Evolutionary conservation across 1,140 invertebrate genomes (phyloP), one percentile per base, ranked within the genome.

Genomic region (Drosophila lowei): DNA sequence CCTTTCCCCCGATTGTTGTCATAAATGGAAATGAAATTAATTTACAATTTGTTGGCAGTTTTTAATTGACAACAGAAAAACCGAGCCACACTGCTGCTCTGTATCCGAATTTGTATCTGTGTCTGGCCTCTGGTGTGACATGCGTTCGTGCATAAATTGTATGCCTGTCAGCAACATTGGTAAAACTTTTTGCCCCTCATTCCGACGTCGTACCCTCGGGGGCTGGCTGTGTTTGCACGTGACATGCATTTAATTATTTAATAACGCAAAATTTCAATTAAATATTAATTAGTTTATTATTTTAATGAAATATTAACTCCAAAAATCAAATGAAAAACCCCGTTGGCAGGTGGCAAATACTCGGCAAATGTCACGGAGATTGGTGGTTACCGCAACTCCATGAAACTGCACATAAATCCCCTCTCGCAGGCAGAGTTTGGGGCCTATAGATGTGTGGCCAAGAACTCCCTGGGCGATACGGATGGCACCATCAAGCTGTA

Each of bases 401-500:
- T 97, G 93, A 95, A 94, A 74, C 92, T 97, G 9, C 95, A 94
- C 18, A 95, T 97, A 80, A 93, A 93, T 84, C 93, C 93, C 41
- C 93, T 97, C 16, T 93, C 92, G 0, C 86, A 91, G 55, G 90
- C 92, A 3, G 96, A 97, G 91, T 97, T 95, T 83, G 96, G 96
- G 28, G 94, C 94, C 6, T 97, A 97, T 88, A 95, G 95, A 86
- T 98, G 97, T 91, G 95, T 97, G 58, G 96, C 97, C 5, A 97
- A 96, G 89, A 98, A 98, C 91, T 95, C 95, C 3, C 92, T 98
- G 7, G 97, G 97, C 8, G 95, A 95, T 78, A 97, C 97, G 8
- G 96, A 97, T 91, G 97, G 96, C 70, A 95, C 94, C 41, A 97
- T 98, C 77, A 95, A 96, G 92, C 92, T 98, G 46, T 97, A 97